These are phyloP conservation scores for Arothron firmamentum DNA, from an alignment of 2,113 vertebrate genomes.

Conservation along the genomic window DNA sequence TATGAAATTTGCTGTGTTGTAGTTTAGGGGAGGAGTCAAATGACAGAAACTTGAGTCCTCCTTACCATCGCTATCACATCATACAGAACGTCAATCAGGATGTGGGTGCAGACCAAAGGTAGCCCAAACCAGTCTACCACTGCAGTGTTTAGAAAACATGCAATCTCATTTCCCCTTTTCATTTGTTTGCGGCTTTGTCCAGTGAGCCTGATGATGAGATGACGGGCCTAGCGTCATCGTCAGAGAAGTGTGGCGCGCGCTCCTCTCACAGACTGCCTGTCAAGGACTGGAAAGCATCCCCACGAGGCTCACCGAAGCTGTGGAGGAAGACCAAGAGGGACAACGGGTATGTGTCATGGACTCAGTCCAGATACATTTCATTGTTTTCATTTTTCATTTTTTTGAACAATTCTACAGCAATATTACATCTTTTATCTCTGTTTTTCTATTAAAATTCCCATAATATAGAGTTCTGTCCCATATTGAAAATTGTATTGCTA, in stretches of 20 bases:
- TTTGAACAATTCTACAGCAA: no score
- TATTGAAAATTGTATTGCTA: no score
- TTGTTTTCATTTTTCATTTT: no score
- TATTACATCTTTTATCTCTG: no score
- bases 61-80: constrained; percentile 86
- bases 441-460: no score
- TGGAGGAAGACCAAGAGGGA: constrained; percentile 90
- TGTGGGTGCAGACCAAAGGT: constrained; percentile 91
- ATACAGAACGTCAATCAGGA: constrained; percentile 91
- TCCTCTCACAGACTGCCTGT: constrained; percentile 83
- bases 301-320: constrained; percentile 87
- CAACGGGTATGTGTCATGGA: constrained; percentile 73
- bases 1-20: constrained; percentile 6
- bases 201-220: constrained; percentile 97
- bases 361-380: no score
- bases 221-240: constrained; percentile 83
- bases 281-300: constrained; percentile 96
- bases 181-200: constrained; percentile 3
- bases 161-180: background rate
- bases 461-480: no score
- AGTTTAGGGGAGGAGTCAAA: constrained; percentile 90
- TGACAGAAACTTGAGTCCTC: constrained; percentile 85
- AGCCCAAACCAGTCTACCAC: constrained; percentile 6
- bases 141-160: background rate
- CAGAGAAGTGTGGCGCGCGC: constrained; percentile 83